Conservation (phyloP, 2,113 vertebrate species). For the Spermophilus dauricus region DNA sequence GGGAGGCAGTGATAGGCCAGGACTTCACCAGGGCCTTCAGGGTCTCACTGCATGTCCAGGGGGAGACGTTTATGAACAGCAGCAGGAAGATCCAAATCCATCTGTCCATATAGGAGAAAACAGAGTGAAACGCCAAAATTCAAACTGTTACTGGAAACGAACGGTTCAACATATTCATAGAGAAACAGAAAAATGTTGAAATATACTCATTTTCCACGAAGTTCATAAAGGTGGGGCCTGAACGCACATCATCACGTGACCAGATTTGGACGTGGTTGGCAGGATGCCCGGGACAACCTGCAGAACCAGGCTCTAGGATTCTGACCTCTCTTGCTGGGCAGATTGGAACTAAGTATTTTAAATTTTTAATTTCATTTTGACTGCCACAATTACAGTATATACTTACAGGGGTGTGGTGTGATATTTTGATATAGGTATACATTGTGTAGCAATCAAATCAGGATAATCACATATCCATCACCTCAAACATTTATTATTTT, state of each 20-base stretch:
- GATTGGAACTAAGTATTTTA: background rate
- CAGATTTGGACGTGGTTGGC: background rate
- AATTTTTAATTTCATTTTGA: background rate
- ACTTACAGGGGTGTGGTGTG: background rate
- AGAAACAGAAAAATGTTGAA: too few species aligned
- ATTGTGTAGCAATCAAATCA: background rate
- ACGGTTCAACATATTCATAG: too few species aligned
- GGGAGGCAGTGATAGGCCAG: background rate
- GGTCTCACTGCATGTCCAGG: background rate
- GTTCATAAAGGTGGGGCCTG: background rate
- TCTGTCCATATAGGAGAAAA: too few species aligned
- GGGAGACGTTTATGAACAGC: background rate
- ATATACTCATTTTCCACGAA: too few species aligned
- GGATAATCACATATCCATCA: background rate
- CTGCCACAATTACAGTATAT: background rate
- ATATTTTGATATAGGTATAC: background rate
- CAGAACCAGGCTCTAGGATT: background rate
- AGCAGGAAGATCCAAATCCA: too few species aligned
- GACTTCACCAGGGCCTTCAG: background rate
- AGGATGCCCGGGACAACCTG: background rate
- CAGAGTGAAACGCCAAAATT: too few species aligned
- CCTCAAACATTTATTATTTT: background rate
- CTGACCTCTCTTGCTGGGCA: background rate
- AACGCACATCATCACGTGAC: background rate
- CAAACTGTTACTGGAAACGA: too few species aligned